Evolutionary conservation across 2,888 invertebrate genomes (phyloP).

Genomic region (Sclerodermus sp.): DNA sequence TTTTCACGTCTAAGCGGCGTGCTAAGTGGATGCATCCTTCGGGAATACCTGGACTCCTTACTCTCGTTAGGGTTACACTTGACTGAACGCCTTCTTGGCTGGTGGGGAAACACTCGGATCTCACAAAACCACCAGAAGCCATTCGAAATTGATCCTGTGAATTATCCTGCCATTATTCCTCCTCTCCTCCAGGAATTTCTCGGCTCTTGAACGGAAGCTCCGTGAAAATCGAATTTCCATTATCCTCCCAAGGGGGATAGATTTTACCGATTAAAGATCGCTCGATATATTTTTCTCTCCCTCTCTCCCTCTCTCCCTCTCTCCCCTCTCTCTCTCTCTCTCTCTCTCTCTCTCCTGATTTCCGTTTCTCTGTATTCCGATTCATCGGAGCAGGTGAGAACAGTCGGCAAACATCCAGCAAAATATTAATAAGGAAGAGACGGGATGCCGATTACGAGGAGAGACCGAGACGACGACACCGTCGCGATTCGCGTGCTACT

Average conservation of each 20-base stretch:
- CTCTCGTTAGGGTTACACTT: constrained; percentile 28
- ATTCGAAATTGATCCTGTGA: constrained; percentile 58
- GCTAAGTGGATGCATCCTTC: constrained; percentile 44
- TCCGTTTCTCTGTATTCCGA: no score
- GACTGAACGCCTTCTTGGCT: constrained; percentile 38
- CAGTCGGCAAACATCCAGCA: no score
- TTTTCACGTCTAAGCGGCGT: constrained; percentile 53
- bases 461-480: no score
- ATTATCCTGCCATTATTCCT: constrained; percentile 19
- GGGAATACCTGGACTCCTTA: constrained; percentile 4
- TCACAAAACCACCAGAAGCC: constrained; percentile 47
- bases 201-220: no score
- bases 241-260: background rate
- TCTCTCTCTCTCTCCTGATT: constrained; percentile 1
- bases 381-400: no score
- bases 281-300: no score
- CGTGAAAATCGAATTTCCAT: no score
- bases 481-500: constrained; percentile 14
- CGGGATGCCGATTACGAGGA: no score
- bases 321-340: no score
- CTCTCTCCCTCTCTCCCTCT: no score
- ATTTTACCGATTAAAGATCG: constrained; percentile 4
- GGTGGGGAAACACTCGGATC: constrained; percentile 38
- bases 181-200: background rate
- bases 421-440: no score